Evolutionary conservation across 2,797 vertebrate species (phyloP).

Genomic region (Acanthopagrus latus): DNA sequence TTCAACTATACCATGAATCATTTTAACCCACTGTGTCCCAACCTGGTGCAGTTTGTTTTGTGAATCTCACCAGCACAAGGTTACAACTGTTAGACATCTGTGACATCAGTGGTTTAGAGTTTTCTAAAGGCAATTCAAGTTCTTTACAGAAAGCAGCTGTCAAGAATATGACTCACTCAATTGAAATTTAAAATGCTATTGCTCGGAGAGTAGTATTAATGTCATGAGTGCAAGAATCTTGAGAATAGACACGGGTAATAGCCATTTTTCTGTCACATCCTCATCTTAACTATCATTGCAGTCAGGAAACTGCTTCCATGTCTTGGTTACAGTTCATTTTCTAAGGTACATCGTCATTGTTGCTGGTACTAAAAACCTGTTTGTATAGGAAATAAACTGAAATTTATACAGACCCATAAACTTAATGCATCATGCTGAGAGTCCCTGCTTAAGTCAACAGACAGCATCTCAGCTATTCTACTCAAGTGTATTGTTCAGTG

Average conservation of each 20-base stretch:
- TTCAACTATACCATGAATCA: conserved; percentile 3
- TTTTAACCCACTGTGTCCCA: neutral
- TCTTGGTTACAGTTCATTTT: conserved; percentile 11
- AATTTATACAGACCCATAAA: conserved; percentile 12
- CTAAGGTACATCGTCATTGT: neutral
- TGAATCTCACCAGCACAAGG: conserved; percentile 26
- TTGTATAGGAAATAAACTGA: conserved; percentile 15
- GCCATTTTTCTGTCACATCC: conserved; percentile 13
- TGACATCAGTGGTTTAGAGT: conserved; percentile 34
- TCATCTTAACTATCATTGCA: neutral
- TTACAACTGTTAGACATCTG: conserved; percentile 31
- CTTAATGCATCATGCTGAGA: conserved; percentile 11
- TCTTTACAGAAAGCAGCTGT: conserved; percentile 53
- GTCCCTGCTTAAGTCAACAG: conserved; percentile 10
- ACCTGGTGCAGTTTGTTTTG: neutral
- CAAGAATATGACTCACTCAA: conserved; percentile 49
- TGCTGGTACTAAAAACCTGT: conserved; percentile 1
- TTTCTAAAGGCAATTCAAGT: conserved; percentile 51
- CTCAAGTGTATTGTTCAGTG: conserved; percentile 2
- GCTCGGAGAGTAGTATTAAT: conserved; percentile 34
- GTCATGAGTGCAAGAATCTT: conserved; percentile 34
- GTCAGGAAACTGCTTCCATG: neutral
- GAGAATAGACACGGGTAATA: conserved; percentile 10
- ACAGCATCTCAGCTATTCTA: neutral
- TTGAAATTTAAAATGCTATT: conserved; percentile 40